Evolutionary conservation across 2,888 invertebrate genomes (phyloP), one percentile per base, ranked within the genome.

Genomic region (Luperina testacea): DNA sequence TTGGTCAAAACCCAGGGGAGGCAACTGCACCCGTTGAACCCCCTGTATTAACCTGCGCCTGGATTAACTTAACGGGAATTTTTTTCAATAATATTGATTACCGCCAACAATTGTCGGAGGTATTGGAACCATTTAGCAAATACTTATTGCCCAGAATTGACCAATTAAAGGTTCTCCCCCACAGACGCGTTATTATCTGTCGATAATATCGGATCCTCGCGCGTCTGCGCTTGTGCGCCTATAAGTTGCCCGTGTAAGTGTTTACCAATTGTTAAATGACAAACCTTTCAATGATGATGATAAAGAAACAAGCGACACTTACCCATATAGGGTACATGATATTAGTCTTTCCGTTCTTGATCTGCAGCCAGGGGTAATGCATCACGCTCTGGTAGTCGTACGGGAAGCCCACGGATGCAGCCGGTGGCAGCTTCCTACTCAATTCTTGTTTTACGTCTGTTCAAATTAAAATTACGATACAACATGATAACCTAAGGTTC

Each of bases 251-350:
- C 5, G 15, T 70, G 6, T 32, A 69, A 17, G 61, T 15, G 27
- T 63, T 27, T 32, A 8, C 1, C 27, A 32, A 27, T 27, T 7
- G 27, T 13, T 61, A 27, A 7, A 27, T 61, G 59, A 53, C 6
- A 17, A 51, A 70, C 9, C 17, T 24, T 32, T 53, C 24, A 76
- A 63, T 53, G 42, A 24, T 32, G 38, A 11, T 51, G 17, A 20
- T 13, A 32, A 45, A 38, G 17, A 11, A 64, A 24, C 24, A 75
- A 32, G 13, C 13, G 27, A 38, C 24, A 76, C 94, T 92, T 88
- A 97, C 96, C 96, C 96, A 97, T 84, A 96, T 93, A 13, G 96
- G 96, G 90, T 96, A 96, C 95, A 97, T 96, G 67, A 95, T 92
- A 78, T 94, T 96, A 1, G 95, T 94, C 57, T 92, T 89, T 5